Percentiles rank a stretch among this genome's conserved stretches.
phyloP scores from a whole-genome alignment of 2,797 vertebrate species.

The Phaenicophaeus curvirostris region DNA sequence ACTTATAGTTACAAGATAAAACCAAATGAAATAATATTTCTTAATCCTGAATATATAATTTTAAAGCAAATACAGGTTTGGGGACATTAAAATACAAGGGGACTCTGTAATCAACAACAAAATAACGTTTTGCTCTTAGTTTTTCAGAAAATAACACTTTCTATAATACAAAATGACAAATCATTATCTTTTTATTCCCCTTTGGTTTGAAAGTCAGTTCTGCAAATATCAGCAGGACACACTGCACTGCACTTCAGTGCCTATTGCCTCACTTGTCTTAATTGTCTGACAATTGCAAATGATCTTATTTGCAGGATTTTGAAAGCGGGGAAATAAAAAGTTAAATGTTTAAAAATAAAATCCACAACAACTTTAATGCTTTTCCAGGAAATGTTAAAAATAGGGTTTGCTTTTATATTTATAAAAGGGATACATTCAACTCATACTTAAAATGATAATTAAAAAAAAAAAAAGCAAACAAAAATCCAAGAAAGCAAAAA shows the following conservation, averaged over 20 bases:
- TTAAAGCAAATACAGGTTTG: slow-evolving; percentile 74
- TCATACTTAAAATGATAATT: slow-evolving; percentile 64
- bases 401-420: slow-evolving; percentile 75
- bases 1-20: slow-evolving; percentile 73
- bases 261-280: slow-evolving; percentile 76
- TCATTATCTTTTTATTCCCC: slow-evolving; percentile 76
- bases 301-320: slow-evolving; percentile 69
- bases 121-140: slow-evolving; percentile 67
- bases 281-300: slow-evolving; percentile 74
- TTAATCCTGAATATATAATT: slow-evolving; percentile 68
- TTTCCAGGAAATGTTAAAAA: slow-evolving; percentile 78
- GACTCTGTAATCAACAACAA: slow-evolving; percentile 72
- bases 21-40: slow-evolving; percentile 63
- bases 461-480: neutral
- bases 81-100: slow-evolving; percentile 75
- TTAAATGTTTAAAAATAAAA: slow-evolving; percentile 72
- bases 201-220: slow-evolving; percentile 80
- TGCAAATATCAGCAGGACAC: slow-evolving; percentile 70
- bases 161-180: slow-evolving; percentile 78
- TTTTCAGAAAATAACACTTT: slow-evolving; percentile 76
- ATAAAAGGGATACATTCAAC: slow-evolving; percentile 77
- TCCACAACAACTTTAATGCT: slow-evolving; percentile 75
- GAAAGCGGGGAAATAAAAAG: slow-evolving; percentile 57
- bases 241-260: slow-evolving; percentile 72
- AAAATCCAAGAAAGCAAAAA: slow-evolving; percentile 27